Evolutionary conservation across 1,140 invertebrate genomes (phyloP), one percentile per base, ranked within the genome.

Genomic region (Procambarus clarkii): DNA sequence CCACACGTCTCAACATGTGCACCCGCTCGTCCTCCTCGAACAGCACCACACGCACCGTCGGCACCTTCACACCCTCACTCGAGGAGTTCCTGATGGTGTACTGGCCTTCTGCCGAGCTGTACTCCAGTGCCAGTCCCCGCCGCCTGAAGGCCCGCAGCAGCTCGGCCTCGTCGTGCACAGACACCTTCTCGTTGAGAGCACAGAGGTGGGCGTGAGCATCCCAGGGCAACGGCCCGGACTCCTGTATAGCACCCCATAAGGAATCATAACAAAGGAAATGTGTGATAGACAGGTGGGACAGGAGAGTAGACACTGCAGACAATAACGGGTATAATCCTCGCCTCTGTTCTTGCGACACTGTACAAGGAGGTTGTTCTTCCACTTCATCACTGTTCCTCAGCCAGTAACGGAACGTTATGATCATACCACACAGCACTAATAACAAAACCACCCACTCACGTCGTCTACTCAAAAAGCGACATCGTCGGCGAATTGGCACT

Each of bases 221-320:
- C 95, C 95, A 96, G 0, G 95, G 95, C 7, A 95, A 93, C 69
- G 95, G 94, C 15, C 93, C 93, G 34, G 94, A 94, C 45, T 93
- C 84, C 88, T 95, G 94, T 15, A 96, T 93, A 18, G 95, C 94
- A n/a, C 95, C 95, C 95, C 95, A 96, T 8, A 96, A 94, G n/a
- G 94, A 94, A 46, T 95, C 95, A 92, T 95, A 96, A 93, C 95
- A 96, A 2, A 96, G 92, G 88, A 95, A 95, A 93, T 95, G 94
- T 64, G 87, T 92, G 46, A 93, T 92, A 60, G 80, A 78, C 60
- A 93, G 69, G 2, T 79, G 82, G 21, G 74, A 84, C 8, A 93
- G 81, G 21, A 92, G 85, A 44, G 82, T 46, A 4, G 92, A 87
- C 11, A 91, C 89, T 21, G 84, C 76, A 24, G 92, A 80, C 24